phyloP scores from a whole-genome alignment of 2,113 vertebrate species.

The Pseudorectes ferrugineus region DNA sequence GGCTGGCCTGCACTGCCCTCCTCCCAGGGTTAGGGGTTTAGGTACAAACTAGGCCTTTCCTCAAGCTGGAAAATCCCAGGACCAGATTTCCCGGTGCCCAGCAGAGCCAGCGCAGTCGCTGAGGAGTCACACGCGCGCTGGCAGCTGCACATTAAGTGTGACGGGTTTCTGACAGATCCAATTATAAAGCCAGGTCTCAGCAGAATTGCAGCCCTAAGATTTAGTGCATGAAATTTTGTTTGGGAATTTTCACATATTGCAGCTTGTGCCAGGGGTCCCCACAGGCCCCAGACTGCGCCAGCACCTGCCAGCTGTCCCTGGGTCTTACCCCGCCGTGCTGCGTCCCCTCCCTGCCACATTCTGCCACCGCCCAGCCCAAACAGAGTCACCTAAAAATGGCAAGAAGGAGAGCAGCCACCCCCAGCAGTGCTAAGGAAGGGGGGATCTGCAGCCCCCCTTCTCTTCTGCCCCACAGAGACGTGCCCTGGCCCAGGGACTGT shows the following conservation, averaged over 20 bases:
- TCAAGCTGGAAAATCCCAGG: neutral
- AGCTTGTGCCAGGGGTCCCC: neutral
- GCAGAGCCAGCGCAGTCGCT: neutral
- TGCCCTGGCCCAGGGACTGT: neutral
- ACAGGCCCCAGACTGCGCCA: accelerated
- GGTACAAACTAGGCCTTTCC: neutral
- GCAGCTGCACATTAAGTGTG: constrained; percentile 53
- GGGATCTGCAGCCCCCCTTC: neutral
- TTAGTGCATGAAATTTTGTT: constrained; percentile 16
- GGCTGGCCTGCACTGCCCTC: accelerated
- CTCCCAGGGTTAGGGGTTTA: neutral
- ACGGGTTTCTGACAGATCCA: constrained; percentile 65
- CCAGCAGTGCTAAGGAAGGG: accelerated
- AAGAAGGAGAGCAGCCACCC: too few species aligned
- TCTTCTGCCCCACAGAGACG: accelerated
- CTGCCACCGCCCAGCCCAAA: neutral
- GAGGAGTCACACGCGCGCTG: neutral
- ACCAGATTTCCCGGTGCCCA: neutral
- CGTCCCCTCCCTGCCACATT: neutral
- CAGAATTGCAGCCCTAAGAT: constrained; percentile 23
- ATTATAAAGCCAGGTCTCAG: constrained; percentile 61
- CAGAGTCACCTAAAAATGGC: accelerated
- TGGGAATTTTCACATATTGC: neutral
- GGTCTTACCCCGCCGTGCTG: accelerated
- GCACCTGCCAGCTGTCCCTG: neutral